Base-by-base conservation (phyloP, 2,888 invertebrate species). In the Tortrix viridana region DNA sequence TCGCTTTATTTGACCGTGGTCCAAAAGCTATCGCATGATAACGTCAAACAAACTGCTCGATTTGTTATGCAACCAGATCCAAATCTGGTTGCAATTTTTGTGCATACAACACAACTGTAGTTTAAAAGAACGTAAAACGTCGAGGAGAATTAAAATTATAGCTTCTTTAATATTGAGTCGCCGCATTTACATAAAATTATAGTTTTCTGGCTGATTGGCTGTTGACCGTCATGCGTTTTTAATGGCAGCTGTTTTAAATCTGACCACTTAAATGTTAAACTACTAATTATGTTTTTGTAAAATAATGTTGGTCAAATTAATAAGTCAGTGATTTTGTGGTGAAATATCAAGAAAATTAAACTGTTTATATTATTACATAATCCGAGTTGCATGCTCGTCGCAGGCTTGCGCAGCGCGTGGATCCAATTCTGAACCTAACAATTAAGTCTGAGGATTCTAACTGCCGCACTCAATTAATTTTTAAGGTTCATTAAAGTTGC, bases 21-120 rank as follows among this genome's bases (percentile, higher is more conserved):
- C 80, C 80, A 80, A 79, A 84, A 83, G 80, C 81, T 85, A 86
- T 85, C 83, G 81, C 66, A 68, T 75, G 85, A 85, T 86, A 86
- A 81, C 74, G 64, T 50, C 62, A 64, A 71, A 74, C 77, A 71
- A 74, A 70, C 73, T 69, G 73, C 72, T 67, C 69, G 71, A 73
- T 74, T 77, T 76, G 71, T 41, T 41, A 41, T 16, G 41, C n/a
- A 41, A 41, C 16, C 16, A n/a, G 41, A 16, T 6, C 41, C 58
- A 68, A 66, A 76, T 78, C 82, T 77, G 79, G 80, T 79, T 72
- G 74, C 69, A 74, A 62, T 75, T 76, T 77, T 69, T 72, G 71
- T 72, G 70, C 68, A 53, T 53, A 32, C 47, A 46, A 49, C 20
- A 52, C 63, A 22, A 6, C 44, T 9, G 50, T 48, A 37, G 59